Conservation (phyloP, 2,888 invertebrate species). For the Trichopria drosophilae region DNA sequence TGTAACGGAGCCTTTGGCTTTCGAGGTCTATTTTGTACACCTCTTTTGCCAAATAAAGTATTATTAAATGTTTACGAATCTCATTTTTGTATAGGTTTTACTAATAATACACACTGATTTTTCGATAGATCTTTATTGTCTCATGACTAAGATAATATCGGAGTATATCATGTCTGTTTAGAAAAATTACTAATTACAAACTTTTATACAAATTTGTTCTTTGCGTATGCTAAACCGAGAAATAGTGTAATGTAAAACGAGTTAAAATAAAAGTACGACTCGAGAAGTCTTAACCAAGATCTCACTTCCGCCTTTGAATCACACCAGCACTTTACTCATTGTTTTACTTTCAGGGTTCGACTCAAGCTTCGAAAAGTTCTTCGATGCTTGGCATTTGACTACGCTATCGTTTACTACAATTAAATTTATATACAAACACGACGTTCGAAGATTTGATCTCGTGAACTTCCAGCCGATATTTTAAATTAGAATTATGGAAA, state of each 20-base stretch:
- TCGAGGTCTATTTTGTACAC: too few relatives aligned
- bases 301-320: constrained; percentile 4
- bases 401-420: too few relatives aligned
- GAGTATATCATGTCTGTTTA: constrained; percentile 33
- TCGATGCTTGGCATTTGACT: too few relatives aligned
- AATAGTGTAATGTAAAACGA: constrained; percentile 30
- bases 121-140: constrained; percentile 49
- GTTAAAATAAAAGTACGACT: constrained; percentile 26
- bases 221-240: constrained; percentile 35
- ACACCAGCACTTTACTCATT: not conserved
- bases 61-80: too few relatives aligned
- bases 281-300: not conserved
- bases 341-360: constrained; percentile 5
- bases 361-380: constrained; percentile 15
- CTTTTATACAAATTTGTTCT: constrained; percentile 44
- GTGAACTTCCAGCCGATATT: too few relatives aligned
- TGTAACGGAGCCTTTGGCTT: too few relatives aligned
- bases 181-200: constrained; percentile 43
- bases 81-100: too few relatives aligned
- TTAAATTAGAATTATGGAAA: too few relatives aligned
- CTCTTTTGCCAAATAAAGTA: too few relatives aligned
- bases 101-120: too few relatives aligned
- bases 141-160: constrained; percentile 43
- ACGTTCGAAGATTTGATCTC: too few relatives aligned
- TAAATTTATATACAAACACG: too few relatives aligned